These are phyloP conservation scores for Benthosema pterotum DNA, from an alignment of 2,797 vertebrate genomes.

Conservation along the genomic window DNA sequence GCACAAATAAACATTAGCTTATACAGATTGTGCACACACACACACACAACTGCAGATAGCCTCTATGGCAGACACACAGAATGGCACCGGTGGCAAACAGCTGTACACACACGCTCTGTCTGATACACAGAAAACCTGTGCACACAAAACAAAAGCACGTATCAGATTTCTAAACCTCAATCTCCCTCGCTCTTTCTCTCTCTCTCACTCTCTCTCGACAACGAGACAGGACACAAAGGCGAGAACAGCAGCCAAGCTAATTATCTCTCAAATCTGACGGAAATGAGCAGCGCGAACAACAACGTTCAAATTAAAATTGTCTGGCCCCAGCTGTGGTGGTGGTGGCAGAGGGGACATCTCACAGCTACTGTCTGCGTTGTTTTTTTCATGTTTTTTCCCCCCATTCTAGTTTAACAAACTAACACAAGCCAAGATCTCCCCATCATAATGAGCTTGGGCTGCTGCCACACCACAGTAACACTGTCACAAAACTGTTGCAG, in stretches of 20 bases:
- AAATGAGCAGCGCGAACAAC: slow-evolving; percentile 49
- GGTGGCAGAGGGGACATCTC: slow-evolving; percentile 28
- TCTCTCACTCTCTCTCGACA: slow-evolving; percentile 25
- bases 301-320: slow-evolving; percentile 38
- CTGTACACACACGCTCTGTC: not conserved
- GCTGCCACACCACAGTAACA: slow-evolving; percentile 35
- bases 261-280: slow-evolving; percentile 57
- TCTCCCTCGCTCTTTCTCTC: slow-evolving; percentile 19
- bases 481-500: slow-evolving; percentile 32
- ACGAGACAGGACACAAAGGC: slow-evolving; percentile 39
- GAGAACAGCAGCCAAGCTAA: slow-evolving; percentile 51
- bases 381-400: slow-evolving; percentile 32
- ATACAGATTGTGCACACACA: too few relatives aligned
- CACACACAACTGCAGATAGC: too few relatives aligned
- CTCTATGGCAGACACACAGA: too few relatives aligned
- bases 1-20: not conserved
- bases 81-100: too few relatives aligned
- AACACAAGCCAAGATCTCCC: slow-evolving; percentile 30
- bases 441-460: slow-evolving; percentile 33
- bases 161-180: slow-evolving; percentile 51
- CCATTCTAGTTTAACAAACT: slow-evolving; percentile 39
- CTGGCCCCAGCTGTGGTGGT: slow-evolving; percentile 23
- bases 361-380: slow-evolving; percentile 10
- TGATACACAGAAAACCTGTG: too few relatives aligned
- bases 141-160: slow-evolving; percentile 10